phyloP scores from a whole-genome alignment of 2,888 invertebrate species.

The Myathropa florea region DNA sequence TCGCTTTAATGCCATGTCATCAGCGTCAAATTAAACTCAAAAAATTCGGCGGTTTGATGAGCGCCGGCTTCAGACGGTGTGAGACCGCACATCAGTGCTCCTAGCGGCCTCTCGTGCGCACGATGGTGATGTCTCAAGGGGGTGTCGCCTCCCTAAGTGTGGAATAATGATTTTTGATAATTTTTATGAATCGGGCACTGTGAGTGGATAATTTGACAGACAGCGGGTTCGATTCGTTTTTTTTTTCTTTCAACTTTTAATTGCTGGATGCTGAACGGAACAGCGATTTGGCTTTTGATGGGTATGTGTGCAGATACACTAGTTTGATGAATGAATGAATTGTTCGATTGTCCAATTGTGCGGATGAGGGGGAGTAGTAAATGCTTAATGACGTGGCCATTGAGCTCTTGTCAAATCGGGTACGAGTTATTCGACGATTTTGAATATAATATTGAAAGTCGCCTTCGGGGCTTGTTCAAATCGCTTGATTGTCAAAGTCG shows the following conservation, averaged over 20 bases:
- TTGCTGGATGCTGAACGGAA: conserved; percentile 23
- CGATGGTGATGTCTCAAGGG: conserved; percentile 20
- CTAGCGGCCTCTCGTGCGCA: neutral
- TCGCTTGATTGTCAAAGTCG: conserved; percentile 16
- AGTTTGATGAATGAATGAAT: conserved; percentile 35
- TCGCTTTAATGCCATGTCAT: conserved; percentile 44
- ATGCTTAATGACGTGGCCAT: conserved; percentile 55
- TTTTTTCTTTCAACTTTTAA: conserved; percentile 3
- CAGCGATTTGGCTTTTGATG: conserved; percentile 30
- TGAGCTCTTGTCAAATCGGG: conserved; percentile 52
- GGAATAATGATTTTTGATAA: conserved; percentile 47
- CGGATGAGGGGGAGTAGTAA: conserved; percentile 35
- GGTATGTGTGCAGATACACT: conserved; percentile 8
- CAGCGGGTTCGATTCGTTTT: conserved; percentile 8
- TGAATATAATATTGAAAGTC: neutral
- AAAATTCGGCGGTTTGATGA: conserved; percentile 50
- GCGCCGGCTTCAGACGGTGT: conserved; percentile 42
- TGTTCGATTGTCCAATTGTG: conserved; percentile 1
- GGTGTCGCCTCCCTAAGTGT: conserved; percentile 47
- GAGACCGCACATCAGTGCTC: conserved; percentile 40
- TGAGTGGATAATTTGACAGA: conserved; percentile 61
- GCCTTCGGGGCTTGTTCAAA: neutral
- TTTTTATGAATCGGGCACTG: conserved; percentile 45
- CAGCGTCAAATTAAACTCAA: conserved; percentile 65
- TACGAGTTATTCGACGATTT: neutral